These are phyloP conservation scores for Sebastes oblongus DNA, from an alignment of 2,797 vertebrate species.

Conservation along the genomic window DNA sequence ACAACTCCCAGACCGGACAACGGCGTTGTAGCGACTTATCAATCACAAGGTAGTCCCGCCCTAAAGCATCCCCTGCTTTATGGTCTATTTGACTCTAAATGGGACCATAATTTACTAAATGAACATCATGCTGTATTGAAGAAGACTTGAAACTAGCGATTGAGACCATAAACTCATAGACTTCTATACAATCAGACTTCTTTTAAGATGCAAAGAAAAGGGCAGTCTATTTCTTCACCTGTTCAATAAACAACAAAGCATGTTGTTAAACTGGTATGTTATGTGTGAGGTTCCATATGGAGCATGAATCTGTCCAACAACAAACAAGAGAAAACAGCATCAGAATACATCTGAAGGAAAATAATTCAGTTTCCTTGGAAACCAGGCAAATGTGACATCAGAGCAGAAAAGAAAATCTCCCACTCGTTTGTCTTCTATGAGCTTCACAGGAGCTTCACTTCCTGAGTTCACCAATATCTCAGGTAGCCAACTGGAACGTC, in stretches of 20 bases:
- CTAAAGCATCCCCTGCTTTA: neutral
- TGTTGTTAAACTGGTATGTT: neutral
- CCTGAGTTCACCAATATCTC: neutral
- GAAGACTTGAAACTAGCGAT: neutral
- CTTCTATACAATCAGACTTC: neutral
- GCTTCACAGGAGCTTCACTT: neutral
- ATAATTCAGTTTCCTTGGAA: conserved; percentile 51
- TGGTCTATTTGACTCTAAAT: neutral
- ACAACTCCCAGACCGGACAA: no score
- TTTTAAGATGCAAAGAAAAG: no score
- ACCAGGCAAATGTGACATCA: conserved; percentile 34
- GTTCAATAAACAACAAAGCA: neutral
- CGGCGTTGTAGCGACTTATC: accelerated
- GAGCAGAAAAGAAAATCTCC: neutral
- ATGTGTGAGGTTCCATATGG: neutral
- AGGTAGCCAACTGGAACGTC: neutral
- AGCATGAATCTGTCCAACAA: neutral
- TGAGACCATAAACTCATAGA: neutral
- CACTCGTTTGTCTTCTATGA: conserved; percentile 1
- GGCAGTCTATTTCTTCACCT: accelerated
- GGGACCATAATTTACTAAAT: neutral
- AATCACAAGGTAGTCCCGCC: neutral
- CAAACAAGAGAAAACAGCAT: neutral
- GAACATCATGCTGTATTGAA: neutral
- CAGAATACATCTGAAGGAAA: conserved; percentile 18